phyloP scores from a whole-genome alignment of 2,888 invertebrate genomes.

The Drosophila mayaguana region DNA sequence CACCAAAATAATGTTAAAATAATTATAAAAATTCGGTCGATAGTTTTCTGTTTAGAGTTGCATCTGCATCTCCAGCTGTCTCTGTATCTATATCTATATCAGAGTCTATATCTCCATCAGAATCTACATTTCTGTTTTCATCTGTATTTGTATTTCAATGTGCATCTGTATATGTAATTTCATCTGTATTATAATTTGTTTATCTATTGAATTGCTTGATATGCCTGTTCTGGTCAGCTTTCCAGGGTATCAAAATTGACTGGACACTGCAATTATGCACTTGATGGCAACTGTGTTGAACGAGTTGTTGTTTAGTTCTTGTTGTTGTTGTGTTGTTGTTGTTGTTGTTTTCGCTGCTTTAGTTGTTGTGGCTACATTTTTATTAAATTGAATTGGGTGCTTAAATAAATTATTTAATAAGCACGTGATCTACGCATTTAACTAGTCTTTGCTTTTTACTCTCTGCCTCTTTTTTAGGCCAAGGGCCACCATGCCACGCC shows the following conservation, averaged over 20 bases:
- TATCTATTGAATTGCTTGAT: background rate
- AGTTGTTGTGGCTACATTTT: conserved; percentile 69
- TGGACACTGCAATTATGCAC: conserved; percentile 57
- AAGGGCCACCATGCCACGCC: conserved; percentile 73
- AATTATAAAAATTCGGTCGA: background rate
- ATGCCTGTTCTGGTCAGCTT: background rate
- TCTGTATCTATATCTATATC: background rate
- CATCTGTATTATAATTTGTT: background rate
- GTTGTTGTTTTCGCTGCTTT: conserved; percentile 39
- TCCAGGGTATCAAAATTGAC: conserved; percentile 1
- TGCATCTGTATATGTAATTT: background rate
- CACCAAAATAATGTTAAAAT: no score
- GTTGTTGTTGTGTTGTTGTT: conserved; percentile 33
- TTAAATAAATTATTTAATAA: conserved; percentile 85
- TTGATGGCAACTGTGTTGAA: conserved; percentile 32
- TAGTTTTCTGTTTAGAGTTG: no score
- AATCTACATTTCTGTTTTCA: background rate
- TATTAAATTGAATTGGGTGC: conserved; percentile 82
- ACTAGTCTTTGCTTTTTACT: conserved; percentile 33
- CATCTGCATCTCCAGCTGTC: no score
- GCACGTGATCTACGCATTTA: conserved; percentile 77
- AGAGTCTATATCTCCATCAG: no score
- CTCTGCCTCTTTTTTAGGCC: conserved; percentile 49
- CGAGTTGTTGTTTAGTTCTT: conserved; percentile 20
- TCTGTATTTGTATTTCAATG: background rate